phyloP scores from a whole-genome alignment of 37 sponge, comb jelly and placozoan species.

The Oopsacas minuta region DNA sequence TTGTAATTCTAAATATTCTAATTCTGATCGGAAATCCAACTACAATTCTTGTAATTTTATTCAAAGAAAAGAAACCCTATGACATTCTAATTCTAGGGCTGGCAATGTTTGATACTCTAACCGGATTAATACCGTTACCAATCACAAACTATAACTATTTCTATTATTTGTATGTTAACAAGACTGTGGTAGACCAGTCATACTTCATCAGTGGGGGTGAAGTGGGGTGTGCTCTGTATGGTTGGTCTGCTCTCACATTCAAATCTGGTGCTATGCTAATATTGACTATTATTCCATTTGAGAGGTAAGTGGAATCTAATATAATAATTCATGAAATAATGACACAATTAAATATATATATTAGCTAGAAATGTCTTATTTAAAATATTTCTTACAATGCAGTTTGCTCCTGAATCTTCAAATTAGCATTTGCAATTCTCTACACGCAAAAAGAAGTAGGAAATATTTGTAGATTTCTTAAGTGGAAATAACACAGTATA shows the following conservation, averaged over 20 bases:
- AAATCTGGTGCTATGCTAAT: conserved; percentile 8
- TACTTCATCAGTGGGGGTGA: not conserved
- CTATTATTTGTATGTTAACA: conserved; percentile 6
- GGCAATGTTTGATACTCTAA: conserved; percentile 15
- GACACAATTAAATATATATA: no score
- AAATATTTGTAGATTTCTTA: no score
- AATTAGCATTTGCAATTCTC: no score
- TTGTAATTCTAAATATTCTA: not conserved
- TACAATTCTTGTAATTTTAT: not conserved
- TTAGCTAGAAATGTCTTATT: no score
- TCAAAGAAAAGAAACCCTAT: conserved; percentile 19
- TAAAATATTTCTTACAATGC: no score
- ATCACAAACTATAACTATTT: conserved; percentile 3
- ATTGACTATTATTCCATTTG: not conserved
- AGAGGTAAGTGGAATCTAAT: not conserved
- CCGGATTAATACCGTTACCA: not conserved
- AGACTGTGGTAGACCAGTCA: not conserved
- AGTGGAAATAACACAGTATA: no score
- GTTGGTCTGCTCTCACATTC: conserved; percentile 1
- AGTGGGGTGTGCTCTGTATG: not conserved
- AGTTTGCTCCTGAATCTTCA: no score
- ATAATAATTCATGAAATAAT: no score
- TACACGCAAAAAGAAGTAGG: no score
- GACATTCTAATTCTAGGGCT: conserved; percentile 1
- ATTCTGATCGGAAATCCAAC: not conserved